Conservation (phyloP, 2,113 vertebrate genomes). For the Paraplagusia blochii region DNA sequence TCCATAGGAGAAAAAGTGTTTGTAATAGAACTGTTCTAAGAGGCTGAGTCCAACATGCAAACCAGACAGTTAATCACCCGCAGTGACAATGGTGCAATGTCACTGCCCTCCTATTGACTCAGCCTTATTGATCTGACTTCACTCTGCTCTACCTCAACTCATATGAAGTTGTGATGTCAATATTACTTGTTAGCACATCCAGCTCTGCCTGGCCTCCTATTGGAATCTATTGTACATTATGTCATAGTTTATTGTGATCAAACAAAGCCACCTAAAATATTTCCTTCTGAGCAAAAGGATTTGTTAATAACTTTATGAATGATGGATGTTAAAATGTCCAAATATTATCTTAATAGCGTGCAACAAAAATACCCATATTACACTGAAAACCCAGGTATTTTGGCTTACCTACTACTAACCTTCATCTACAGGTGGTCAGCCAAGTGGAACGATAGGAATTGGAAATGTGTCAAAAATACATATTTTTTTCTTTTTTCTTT, state of each 20-base stretch:
- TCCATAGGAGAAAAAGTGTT: conserved; percentile 33
- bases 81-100: conserved; percentile 9
- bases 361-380: no score
- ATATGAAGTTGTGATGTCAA: conserved; percentile 34
- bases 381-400: no score
- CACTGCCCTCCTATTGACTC: conserved; percentile 34
- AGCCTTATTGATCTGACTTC: conserved; percentile 37
- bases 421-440: no score
- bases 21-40: conserved; percentile 51
- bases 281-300: no score
- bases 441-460: no score
- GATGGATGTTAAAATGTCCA: no score
- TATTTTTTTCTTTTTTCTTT: no score
- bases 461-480: no score
- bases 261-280: no score
- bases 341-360: no score
- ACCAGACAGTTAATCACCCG: conserved; percentile 48
- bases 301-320: no score
- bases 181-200: conserved; percentile 32
- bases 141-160: conserved; percentile 21
- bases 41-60: conserved; percentile 42
- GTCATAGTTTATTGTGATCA: neutral
- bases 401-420: no score
- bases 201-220: neutral
- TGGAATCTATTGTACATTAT: neutral